A percentile compares a stretch with the other conserved stretches of the same genome.
These are phyloP conservation scores for Lepidothrix coronata DNA, from an alignment of 2,113 vertebrate genomes.

Conservation along the genomic window DNA sequence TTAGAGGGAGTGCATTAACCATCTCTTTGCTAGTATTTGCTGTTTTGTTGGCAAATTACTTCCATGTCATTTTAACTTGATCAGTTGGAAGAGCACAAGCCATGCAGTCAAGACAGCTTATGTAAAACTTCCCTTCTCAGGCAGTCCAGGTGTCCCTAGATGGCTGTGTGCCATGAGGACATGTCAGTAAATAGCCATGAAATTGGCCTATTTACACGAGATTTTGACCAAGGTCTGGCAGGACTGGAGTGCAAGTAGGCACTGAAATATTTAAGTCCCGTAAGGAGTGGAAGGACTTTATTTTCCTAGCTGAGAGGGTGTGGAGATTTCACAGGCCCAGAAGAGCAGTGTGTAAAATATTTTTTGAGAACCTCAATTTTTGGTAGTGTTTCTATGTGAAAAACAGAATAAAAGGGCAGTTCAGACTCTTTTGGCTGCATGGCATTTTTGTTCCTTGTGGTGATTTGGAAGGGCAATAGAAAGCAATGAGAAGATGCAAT, in stretches of 20 bases:
- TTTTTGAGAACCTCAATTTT: neutral
- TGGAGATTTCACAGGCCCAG: neutral
- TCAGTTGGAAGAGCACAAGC: neutral
- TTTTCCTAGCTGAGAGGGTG: neutral
- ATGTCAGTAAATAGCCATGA: conserved; percentile 6
- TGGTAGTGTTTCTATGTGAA: neutral
- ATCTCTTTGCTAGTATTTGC: neutral
- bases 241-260: neutral
- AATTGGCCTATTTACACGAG: neutral
- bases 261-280: neutral
- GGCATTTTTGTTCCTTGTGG: neutral
- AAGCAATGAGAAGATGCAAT: neutral
- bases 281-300: neutral
- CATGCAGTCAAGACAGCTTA: neutral
- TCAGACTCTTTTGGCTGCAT: neutral
- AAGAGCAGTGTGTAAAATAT: neutral
- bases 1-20: neutral
- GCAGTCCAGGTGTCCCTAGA: neutral
- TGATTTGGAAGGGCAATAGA: neutral
- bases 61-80: neutral
- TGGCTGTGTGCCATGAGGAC: neutral
- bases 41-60: neutral
- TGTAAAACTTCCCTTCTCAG: neutral
- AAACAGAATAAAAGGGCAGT: neutral
- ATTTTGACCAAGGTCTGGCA: conserved; percentile 4